Conservation (phyloP, 1,140 invertebrate species). For the Drosophila tristis region DNA sequence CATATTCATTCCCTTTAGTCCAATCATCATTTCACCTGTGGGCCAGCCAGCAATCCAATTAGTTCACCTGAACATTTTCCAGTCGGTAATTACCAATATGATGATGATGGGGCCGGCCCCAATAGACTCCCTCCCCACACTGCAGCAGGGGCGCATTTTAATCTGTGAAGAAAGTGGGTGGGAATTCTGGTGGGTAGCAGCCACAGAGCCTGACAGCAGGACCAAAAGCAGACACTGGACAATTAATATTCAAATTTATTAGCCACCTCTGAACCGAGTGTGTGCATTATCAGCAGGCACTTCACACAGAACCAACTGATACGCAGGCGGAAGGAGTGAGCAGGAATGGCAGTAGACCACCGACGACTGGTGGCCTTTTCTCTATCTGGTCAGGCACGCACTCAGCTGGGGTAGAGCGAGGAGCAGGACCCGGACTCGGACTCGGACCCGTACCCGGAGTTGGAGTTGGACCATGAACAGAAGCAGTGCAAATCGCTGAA, state of each 20-base stretch:
- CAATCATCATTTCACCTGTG: constrained; percentile 14
- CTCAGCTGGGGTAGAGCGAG: constrained; percentile 7
- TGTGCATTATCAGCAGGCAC: constrained; percentile 83
- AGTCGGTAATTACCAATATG: constrained; percentile 44
- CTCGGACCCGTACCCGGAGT: too few relatives aligned
- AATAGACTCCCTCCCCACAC: not conserved
- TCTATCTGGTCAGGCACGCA: constrained; percentile 56
- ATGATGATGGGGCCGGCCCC: not conserved
- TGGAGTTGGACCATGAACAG: not conserved
- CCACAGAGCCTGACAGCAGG: constrained; percentile 3
- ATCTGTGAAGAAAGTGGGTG: constrained; percentile 46
- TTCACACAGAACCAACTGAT: constrained; percentile 5
- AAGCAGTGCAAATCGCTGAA: constrained; percentile 40
- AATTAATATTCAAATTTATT: constrained; percentile 84
- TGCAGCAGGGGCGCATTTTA: constrained; percentile 68
- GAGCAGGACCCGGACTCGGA: not conserved
- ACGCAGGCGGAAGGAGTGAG: constrained; percentile 6
- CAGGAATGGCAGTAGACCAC: constrained; percentile 3
- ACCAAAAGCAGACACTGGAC: constrained; percentile 68
- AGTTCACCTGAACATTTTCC: constrained; percentile 34
- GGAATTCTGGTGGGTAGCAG: not conserved
- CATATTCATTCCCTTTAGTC: not conserved
- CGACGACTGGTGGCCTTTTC: constrained; percentile 27
- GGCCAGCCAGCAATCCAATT: constrained; percentile 40
- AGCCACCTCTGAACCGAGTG: constrained; percentile 83